Conservation (phyloP, 2,113 vertebrate species). For the Arvicanthis niloticus region DNA sequence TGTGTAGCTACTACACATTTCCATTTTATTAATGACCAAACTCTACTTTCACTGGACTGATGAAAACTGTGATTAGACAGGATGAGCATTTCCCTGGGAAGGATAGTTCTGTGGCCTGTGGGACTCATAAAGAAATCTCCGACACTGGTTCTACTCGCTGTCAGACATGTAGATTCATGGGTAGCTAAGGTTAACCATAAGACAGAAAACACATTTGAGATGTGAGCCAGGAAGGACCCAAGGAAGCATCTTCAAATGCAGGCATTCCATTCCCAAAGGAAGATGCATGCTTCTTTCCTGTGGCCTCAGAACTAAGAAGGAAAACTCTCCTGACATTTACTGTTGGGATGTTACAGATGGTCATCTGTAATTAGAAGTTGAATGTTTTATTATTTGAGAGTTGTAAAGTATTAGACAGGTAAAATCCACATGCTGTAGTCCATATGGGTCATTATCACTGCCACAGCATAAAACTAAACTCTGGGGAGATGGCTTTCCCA, state of each 20-base stretch:
- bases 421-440: background rate
- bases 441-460: background rate
- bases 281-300: background rate
- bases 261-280: background rate
- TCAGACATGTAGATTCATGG: conserved; percentile 19
- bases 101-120: background rate
- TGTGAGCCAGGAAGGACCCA: background rate
- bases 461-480: background rate
- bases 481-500: background rate
- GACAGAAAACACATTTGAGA: background rate
- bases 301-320: background rate
- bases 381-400: background rate
- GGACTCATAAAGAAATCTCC: background rate
- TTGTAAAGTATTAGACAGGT: background rate
- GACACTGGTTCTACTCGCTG: background rate
- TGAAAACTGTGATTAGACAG: background rate
- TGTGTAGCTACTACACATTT: background rate
- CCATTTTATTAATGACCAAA: background rate
- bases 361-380: background rate
- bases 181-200: background rate
- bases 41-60: background rate
- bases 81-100: background rate
- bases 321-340: background rate
- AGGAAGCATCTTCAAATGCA: background rate
- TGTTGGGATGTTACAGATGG: background rate